Conservation (phyloP, 2,113 vertebrate species). For the Rafetus swinhoei region DNA sequence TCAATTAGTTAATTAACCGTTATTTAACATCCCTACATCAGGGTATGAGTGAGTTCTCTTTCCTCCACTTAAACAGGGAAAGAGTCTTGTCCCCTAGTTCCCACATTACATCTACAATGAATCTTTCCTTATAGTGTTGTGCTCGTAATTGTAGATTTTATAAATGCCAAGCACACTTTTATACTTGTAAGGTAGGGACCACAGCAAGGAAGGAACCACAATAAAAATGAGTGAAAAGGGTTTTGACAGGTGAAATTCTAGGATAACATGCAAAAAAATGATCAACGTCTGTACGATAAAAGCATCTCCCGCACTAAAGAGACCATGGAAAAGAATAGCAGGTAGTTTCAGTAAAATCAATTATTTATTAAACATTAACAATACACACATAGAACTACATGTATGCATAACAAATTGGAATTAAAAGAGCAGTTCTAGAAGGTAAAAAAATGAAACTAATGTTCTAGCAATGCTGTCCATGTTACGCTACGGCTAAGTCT, state of each 20-base stretch:
- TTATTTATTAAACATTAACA: not conserved
- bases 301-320: not conserved
- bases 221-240: not conserved
- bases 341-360: not conserved
- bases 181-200: not conserved
- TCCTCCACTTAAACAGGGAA: not conserved
- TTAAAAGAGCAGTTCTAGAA: not conserved
- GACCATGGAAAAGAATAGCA: not conserved
- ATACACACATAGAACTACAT: not conserved
- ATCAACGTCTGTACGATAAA: not conserved
- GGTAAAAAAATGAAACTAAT: not conserved
- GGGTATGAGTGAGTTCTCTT: not conserved
- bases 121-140: not conserved
- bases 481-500: not conserved
- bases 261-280: not conserved
- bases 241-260: not conserved
- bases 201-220: not conserved
- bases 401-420: not conserved
- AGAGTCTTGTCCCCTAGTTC: not conserved
- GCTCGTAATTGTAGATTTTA: not conserved
- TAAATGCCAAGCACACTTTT: not conserved
- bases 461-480: fast-evolving
- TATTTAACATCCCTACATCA: not conserved
- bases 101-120: not conserved
- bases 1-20: no score